Conservation (phyloP, 2,888 invertebrate genomes). For the Orthosia cruda region DNA sequence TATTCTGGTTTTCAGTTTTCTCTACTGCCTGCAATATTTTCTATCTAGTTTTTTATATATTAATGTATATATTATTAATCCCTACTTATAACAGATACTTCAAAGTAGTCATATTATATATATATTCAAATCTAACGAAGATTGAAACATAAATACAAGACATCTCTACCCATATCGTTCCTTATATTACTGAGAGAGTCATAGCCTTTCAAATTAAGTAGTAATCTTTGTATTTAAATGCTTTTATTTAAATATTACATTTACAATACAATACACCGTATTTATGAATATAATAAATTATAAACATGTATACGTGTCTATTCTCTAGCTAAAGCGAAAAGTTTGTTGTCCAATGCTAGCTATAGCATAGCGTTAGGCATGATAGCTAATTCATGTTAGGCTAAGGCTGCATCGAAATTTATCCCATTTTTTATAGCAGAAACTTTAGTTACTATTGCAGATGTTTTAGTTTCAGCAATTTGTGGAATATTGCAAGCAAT, state of each 20-base stretch:
- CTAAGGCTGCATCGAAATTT: not conserved
- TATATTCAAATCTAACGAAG: not conserved
- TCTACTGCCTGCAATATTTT: not conserved
- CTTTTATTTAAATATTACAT: constrained; percentile 62
- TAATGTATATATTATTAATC: not conserved
- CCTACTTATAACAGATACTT: not conserved
- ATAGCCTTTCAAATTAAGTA: constrained; percentile 54
- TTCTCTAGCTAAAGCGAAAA: constrained; percentile 43
- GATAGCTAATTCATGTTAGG: not conserved
- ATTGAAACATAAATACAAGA: not conserved
- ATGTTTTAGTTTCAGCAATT: not conserved
- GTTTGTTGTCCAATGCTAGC: constrained; percentile 39
- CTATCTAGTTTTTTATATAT: not conserved
- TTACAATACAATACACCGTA: constrained; percentile 65
- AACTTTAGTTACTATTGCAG: not conserved
- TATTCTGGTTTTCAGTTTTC: not conserved
- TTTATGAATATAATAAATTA: constrained; percentile 67
- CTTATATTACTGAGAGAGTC: constrained; percentile 5
- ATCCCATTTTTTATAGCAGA: not conserved
- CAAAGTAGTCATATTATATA: not conserved
- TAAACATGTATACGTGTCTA: constrained; percentile 52
- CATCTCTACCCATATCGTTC: constrained; percentile 19
- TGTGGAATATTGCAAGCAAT: not conserved
- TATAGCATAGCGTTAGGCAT: constrained; percentile 5
- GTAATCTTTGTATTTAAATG: constrained; percentile 63